phyloP scores from a whole-genome alignment of 1,140 invertebrate species.

The Colletes latitarsis region DNA sequence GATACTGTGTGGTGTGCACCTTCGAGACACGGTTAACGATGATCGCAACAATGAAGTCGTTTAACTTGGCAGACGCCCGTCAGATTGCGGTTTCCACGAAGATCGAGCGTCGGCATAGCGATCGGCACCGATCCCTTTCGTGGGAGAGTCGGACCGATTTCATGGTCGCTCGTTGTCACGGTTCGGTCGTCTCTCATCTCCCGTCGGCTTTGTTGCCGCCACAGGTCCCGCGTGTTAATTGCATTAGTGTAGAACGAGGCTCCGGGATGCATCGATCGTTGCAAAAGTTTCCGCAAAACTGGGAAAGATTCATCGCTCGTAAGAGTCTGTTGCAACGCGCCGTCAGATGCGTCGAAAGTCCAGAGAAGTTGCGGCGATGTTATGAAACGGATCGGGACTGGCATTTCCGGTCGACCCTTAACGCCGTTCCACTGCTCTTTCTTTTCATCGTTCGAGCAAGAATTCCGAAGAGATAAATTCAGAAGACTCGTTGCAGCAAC shows the following conservation, averaged over 20 bases:
- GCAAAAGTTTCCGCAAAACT: conserved; percentile 43
- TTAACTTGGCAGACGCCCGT: neutral
- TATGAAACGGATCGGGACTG: conserved; percentile 37
- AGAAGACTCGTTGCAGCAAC: neutral
- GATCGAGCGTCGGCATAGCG: neutral
- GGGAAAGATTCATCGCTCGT: neutral
- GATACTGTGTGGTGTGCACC: neutral
- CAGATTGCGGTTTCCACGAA: conserved; percentile 6
- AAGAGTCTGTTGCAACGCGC: conserved; percentile 7
- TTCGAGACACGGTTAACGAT: too few species aligned
- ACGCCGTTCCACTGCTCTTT: neutral
- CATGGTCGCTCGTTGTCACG: conserved; percentile 71
- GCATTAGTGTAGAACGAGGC: conserved; percentile 57
- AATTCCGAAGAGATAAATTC: neutral
- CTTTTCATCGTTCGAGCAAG: neutral
- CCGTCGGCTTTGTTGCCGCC: conserved; percentile 57
- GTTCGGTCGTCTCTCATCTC: conserved; percentile 57
- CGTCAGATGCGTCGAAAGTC: conserved; percentile 1
- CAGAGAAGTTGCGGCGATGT: conserved; percentile 9
- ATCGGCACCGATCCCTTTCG: conserved; percentile 44
- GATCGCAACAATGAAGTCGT: conserved; percentile 19
- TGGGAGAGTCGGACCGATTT: conserved; percentile 69
- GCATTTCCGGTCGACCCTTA: conserved; percentile 24
- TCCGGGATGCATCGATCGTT: conserved; percentile 35
- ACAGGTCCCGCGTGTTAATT: conserved; percentile 61